Evolutionary conservation across 2,888 invertebrate species (phyloP), one percentile per base, ranked within the genome.

Genomic region (Lycophotia porphyrea): DNA sequence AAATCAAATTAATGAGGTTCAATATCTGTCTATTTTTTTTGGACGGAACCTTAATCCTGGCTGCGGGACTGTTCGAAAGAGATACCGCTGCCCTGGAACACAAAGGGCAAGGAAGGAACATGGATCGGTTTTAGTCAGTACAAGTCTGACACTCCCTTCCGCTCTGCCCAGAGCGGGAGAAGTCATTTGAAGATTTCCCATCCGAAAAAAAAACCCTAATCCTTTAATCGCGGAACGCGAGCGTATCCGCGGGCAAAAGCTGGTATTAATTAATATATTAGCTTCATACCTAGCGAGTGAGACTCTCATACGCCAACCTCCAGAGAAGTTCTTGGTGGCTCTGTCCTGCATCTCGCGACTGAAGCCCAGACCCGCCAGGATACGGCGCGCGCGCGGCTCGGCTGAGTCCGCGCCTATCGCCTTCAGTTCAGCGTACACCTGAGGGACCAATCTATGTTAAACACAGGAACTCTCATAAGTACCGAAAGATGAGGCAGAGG

Each of bases 271-370:
- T 5, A 58, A 58, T 31, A 7, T 15, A 27, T 36, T 44, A 47
- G 27, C 9, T 47, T 9, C 34, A 4, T 87, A 96, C 96, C 96
- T 97, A 1, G 99, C 99, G 61, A 99, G 96, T 0, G 99, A 99
- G 8, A 99, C 99, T 91, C 99, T 98, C 99, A 99, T 99, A 85
- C 99, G 97, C 99, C 99, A 99, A 66, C 99, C 99, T 89, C 98
- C 98, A 76, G 98, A 98, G 93, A 98, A 98, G 93, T 98, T 98
- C 94, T 98, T 98, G 0, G 98, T 98, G 52, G 99, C 97, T 80
- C 99, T 97, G 94, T 99, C 97, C 93, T 99, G 99, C 98, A 98
- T 98, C 90, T 97, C 97, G 88, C 97, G 97, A 83, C 97, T 98
- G 94, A 99, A 99, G 63, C 99, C 99, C 73, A 99, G 97, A 98